Percentiles rank a stretch among this genome's conserved stretches.
Conservation (phyloP, 2,888 invertebrate genomes). For the Clistopyga incitator region DNA sequence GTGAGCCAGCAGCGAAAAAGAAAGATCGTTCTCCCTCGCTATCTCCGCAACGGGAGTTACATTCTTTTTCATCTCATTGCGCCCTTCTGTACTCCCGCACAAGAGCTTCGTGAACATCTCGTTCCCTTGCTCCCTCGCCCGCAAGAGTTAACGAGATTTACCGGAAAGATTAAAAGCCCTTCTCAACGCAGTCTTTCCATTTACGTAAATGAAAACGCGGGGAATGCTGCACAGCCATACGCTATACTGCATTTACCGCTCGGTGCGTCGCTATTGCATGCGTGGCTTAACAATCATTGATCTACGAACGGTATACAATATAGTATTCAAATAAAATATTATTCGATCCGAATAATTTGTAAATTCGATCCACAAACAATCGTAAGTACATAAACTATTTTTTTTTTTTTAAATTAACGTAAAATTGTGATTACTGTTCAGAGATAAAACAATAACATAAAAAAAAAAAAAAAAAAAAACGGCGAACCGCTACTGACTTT, state of each 20-base stretch:
- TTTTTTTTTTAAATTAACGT: no score
- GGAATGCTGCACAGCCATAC: constrained; percentile 4
- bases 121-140: constrained; percentile 28
- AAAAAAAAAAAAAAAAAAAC: no score
- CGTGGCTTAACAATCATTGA: background rate
- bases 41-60: constrained; percentile 35
- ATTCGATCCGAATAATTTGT: no score
- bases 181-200: constrained; percentile 48
- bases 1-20: constrained; percentile 16
- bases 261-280: background rate
- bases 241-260: background rate
- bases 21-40: constrained; percentile 26
- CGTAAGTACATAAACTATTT: no score
- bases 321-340: no score
- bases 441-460: no score
- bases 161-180: constrained; percentile 61
- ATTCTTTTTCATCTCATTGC: constrained; percentile 45
- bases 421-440: no score
- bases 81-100: constrained; percentile 14
- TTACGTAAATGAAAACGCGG: constrained; percentile 54
- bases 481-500: no score
- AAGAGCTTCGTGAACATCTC: constrained; percentile 28
- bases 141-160: constrained; percentile 62
- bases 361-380: no score
- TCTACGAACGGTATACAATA: background rate